Percentiles rank a stretch among this genome's conserved stretches.
Evolutionary conservation across 37 sponge, comb jelly and placozoan genomes (phyloP).

Genomic region (Beroe ovata): DNA sequence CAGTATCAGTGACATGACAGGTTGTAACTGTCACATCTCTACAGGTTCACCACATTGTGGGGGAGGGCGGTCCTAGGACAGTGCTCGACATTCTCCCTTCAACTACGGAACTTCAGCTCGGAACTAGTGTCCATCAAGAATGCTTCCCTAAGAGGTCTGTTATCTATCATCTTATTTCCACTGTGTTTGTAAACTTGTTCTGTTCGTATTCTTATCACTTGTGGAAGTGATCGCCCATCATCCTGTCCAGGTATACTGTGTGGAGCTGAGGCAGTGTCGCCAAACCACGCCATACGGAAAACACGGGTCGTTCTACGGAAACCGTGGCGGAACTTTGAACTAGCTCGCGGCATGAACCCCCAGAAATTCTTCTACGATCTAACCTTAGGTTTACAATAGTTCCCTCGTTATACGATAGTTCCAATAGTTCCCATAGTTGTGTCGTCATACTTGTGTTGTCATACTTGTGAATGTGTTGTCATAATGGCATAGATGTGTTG

Average conservation of each 20-base stretch:
- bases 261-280: slow-evolving; percentile 62
- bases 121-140: slow-evolving; percentile 8
- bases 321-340: slow-evolving; percentile 59
- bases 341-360: slow-evolving; percentile 61
- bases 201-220: no score
- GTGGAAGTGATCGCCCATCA: no score
- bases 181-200: no score
- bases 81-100: slow-evolving; percentile 29
- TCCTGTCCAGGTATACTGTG: slow-evolving; percentile 33
- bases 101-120: slow-evolving; percentile 50
- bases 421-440: no score
- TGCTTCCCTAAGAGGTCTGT: background rate
- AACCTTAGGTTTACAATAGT: slow-evolving; percentile 5
- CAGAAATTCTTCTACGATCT: slow-evolving; percentile 50
- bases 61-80: background rate
- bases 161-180: no score
- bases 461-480: no score
- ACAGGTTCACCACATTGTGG: slow-evolving; percentile 52
- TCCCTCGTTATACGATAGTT: no score
- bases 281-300: slow-evolving; percentile 51
- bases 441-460: no score
- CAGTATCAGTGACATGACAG: no score
- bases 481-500: no score
- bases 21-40: no score
- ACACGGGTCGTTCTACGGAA: slow-evolving; percentile 20